phyloP scores from a whole-genome alignment of 1,140 invertebrate species.

The Drosophila serrata region DNA sequence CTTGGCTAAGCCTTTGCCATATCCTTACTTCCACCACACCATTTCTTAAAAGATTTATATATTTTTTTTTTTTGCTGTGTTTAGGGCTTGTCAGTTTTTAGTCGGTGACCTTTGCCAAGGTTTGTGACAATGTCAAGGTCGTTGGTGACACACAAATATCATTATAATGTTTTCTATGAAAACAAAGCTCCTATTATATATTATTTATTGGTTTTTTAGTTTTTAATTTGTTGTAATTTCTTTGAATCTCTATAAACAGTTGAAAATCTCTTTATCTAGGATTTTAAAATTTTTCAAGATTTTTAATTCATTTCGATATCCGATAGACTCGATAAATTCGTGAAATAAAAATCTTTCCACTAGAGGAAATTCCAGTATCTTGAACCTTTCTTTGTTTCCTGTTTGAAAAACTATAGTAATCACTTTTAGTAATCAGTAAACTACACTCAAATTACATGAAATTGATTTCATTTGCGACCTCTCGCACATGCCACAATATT shows the following conservation, averaged over 20 bases:
- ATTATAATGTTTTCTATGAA: background rate
- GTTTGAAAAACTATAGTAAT: background rate
- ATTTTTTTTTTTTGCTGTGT: background rate
- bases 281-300: no score
- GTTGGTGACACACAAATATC: background rate
- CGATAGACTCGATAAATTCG: no score
- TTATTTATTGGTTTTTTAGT: no score
- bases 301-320: no score
- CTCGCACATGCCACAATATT: background rate
- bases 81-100: background rate
- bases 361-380: background rate
- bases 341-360: no score
- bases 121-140: slow-evolving; percentile 35
- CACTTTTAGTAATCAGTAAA: no score
- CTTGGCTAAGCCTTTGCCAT: no score
- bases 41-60: background rate
- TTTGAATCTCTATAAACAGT: no score
- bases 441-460: background rate
- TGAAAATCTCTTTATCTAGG: no score
- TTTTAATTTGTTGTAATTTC: no score
- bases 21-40: background rate
- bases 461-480: background rate
- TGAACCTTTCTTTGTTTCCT: background rate
- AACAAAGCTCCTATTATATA: no score
- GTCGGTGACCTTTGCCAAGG: slow-evolving; percentile 10